Percentiles rank a stretch among this genome's conserved stretches.
Conservation (phyloP, 2,113 vertebrate genomes). For the Sula dactylatra region DNA sequence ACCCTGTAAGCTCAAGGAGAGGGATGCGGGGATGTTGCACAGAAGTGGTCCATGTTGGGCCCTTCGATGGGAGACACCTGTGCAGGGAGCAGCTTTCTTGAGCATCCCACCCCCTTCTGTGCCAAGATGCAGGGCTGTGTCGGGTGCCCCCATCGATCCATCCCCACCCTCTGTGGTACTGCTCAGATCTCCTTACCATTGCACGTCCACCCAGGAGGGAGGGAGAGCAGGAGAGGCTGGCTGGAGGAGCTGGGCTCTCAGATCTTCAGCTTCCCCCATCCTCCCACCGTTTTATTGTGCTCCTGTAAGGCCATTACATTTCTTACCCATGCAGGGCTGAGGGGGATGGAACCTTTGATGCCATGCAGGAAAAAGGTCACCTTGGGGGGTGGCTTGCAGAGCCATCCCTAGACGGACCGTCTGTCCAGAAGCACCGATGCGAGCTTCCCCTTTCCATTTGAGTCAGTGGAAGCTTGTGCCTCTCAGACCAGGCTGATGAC, state of each 20-base stretch:
- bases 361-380: background rate
- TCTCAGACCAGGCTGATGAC: background rate
- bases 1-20: background rate
- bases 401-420: background rate
- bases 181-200: background rate
- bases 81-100: background rate
- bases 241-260: background rate
- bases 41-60: background rate
- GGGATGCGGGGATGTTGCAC: background rate
- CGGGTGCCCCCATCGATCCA: background rate
- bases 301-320: background rate
- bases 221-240: background rate
- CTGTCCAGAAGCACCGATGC: background rate
- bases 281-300: accelerated
- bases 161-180: background rate
- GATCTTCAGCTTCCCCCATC: background rate
- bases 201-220: background rate
- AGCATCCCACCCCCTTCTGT: background rate
- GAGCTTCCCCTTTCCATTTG: constrained; percentile 45
- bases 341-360: background rate
- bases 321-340: background rate
- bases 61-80: background rate
- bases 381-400: background rate
- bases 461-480: constrained; percentile 36
- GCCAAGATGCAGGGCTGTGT: background rate